Evolutionary conservation across 2,888 invertebrate genomes (phyloP).

Genomic region (Agrochola litura): DNA sequence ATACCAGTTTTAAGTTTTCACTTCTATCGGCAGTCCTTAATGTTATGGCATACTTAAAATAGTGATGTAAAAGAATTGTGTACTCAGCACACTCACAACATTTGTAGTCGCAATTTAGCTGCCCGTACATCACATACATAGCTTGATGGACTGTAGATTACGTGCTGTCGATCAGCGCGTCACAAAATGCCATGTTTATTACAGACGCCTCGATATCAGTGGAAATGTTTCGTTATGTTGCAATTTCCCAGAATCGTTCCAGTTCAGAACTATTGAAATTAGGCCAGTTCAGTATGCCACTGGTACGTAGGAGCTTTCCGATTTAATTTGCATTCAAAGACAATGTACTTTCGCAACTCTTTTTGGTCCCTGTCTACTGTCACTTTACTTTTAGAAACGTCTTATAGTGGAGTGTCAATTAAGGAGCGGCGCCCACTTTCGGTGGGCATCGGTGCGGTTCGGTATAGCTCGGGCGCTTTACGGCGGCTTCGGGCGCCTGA

Average conservation of each 20-base stretch:
- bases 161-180: background rate
- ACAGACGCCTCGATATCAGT: background rate
- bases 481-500: too few species aligned
- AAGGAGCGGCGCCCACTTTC: too few species aligned
- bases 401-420: background rate
- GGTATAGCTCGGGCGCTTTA: too few species aligned
- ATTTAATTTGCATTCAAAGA: constrained; percentile 12
- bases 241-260: background rate
- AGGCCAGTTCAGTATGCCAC: background rate
- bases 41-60: too few species aligned
- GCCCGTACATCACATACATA: background rate
- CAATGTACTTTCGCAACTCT: background rate
- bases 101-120: background rate
- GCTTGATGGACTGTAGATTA: background rate
- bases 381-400: background rate
- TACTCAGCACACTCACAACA: background rate
- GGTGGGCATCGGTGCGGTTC: too few species aligned
- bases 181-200: background rate
- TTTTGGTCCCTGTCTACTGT: too few species aligned
- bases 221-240: background rate
- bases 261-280: background rate
- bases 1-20: too few species aligned
- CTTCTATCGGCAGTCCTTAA: too few species aligned
- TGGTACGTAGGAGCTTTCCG: background rate
- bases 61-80: background rate